A percentile compares a stretch with the other conserved stretches of the same genome.
These are phyloP conservation scores for Ophthalmotilapia sp. DNA, from an alignment of 2,113 vertebrate species.

Conservation along the genomic window DNA sequence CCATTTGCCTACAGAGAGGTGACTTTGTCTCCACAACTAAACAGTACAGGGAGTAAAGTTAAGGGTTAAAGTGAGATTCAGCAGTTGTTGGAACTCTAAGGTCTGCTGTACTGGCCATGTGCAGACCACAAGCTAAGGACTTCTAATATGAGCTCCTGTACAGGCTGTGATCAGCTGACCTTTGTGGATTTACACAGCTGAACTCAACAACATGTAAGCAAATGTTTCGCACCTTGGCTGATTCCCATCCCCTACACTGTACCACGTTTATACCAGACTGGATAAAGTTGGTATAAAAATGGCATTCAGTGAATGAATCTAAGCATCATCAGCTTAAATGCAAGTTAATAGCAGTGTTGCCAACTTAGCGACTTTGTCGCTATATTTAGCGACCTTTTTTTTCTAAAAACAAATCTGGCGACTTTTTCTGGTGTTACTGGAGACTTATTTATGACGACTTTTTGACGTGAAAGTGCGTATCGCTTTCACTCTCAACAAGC, in stretches of 20 bases:
- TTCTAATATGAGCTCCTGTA: neutral
- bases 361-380: no score
- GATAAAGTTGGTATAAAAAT: neutral
- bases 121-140: neutral
- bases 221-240: neutral
- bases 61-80: neutral
- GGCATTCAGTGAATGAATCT: neutral
- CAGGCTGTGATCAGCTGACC: neutral
- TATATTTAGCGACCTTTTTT: no score
- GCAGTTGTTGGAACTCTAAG: neutral
- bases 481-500: no score
- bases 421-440: no score
- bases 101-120: neutral
- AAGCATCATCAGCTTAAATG: neutral
- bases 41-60: neutral
- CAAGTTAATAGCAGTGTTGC: neutral
- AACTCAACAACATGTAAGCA: neutral
- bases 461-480: no score
- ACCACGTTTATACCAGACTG: neutral
- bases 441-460: no score
- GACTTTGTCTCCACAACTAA: neutral
- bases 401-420: no score
- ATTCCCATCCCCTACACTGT: neutral
- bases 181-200: neutral
- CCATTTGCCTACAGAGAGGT: neutral